A percentile compares a stretch with the other conserved stretches of the same genome.
Conservation (phyloP, 2,888 invertebrate species). For the Pammene fasciana region DNA sequence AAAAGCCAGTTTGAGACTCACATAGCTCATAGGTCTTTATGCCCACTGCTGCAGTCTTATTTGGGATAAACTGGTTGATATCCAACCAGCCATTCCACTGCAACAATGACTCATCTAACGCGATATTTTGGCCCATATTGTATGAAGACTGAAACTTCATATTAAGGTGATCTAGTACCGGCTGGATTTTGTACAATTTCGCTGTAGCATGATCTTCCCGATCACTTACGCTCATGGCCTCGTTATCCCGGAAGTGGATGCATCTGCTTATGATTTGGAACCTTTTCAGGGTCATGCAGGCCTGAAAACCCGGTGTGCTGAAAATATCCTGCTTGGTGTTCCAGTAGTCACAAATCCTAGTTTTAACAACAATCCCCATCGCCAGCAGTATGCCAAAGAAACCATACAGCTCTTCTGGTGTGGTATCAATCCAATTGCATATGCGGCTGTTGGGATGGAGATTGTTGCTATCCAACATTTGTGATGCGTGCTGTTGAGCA, state of each 20-base stretch:
- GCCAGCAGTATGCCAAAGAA: constrained; percentile 44
- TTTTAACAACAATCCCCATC: constrained; percentile 43
- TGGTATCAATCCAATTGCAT: constrained; percentile 41
- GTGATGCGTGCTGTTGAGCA: too few species aligned
- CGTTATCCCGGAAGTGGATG: constrained; percentile 2
- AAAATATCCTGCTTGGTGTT: not conserved
- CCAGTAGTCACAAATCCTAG: constrained; percentile 4
- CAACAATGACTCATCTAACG: constrained; percentile 45
- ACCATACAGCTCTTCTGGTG: constrained; percentile 44
- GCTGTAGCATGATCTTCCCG: constrained; percentile 19
- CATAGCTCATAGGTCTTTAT: constrained; percentile 47
- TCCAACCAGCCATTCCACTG: constrained; percentile 46
- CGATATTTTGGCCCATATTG: constrained; percentile 42
- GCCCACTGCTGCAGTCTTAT: constrained; percentile 40
- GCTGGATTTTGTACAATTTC: constrained; percentile 46
- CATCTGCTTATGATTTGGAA: constrained; percentile 3
- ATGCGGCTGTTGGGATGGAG: constrained; percentile 42
- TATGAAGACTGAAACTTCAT: constrained; percentile 32
- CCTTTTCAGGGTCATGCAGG: constrained; percentile 1
- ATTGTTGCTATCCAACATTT: too few species aligned
- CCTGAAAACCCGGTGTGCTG: not conserved
- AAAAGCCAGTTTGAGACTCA: constrained; percentile 48
- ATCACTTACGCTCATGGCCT: not conserved
- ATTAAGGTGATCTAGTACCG: constrained; percentile 42
- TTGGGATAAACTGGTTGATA: constrained; percentile 44